Base-by-base conservation (phyloP, 1,140 invertebrate species). In the Drosophila navojoa region DNA sequence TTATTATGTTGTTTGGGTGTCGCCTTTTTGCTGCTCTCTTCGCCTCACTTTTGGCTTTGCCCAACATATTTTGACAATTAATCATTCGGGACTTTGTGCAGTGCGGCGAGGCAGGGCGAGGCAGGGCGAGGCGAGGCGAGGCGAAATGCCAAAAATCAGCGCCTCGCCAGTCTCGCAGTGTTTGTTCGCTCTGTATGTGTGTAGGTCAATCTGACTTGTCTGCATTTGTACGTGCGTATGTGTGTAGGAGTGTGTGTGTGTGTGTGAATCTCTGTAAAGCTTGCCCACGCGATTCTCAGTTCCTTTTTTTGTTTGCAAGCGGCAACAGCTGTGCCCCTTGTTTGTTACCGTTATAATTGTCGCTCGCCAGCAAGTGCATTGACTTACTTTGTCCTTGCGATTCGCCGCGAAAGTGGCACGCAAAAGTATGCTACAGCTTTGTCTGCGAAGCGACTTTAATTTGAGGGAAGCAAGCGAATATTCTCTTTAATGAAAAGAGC, bases 21-120 rank as follows among this genome's bases (percentile, higher is more conserved):
- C 57, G 32, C 45, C 64, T 42, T 69, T 32, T 71, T 60, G 2
- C 19, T 22, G 19, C 19, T 22, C 19, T 22, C 19, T 58, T 22
- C 49, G 16, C 45, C 50, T 50, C 11, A 13, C 49, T 32, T 16
- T 64, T 79, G 55, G 64, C 64, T 76, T 79, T 73, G 62, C 54
- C 73, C 78, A 90, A 82, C 87, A 90, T 90, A 90, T 90, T 90
- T 90, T 87, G 79, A 90, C 81, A 87, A 90, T 90, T 90, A 90
- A 90, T 90, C 87, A 90, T 90, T 79, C 50, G 42, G 63, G 71
- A 68, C 59, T 74, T 69, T 71, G 71, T 62, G 42, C 40, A 45
- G 49, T 53, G 50, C 5, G 45, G 45, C 38, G 55, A 19, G 45
- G 2, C 19, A 19, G 2, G 45, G 2, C 19, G 2, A 19, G 45